phyloP scores from a whole-genome alignment of 2,113 vertebrate genomes.

The Labeo rohita region DNA sequence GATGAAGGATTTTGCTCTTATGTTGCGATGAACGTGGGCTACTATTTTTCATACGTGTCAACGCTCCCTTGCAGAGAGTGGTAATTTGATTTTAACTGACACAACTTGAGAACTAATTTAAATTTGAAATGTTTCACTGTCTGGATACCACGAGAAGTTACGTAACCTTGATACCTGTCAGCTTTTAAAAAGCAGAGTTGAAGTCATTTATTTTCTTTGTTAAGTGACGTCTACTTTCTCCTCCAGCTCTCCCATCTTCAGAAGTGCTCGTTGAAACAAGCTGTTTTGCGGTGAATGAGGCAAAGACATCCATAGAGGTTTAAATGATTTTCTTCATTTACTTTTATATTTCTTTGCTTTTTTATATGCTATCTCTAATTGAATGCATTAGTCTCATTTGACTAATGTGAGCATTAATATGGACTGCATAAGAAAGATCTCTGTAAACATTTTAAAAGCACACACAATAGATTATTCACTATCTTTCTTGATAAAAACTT shows the following conservation, averaged over 20 bases:
- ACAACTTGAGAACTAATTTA: not conserved
- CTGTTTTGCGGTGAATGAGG: not conserved
- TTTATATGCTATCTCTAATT: not conserved
- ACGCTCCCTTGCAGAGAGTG: not conserved
- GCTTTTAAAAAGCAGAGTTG: not conserved
- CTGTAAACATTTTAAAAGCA: not conserved
- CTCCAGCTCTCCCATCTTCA: not conserved
- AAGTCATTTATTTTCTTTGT: not conserved
- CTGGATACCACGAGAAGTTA: not conserved
- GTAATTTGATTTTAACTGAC: not conserved
- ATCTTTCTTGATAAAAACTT: not conserved
- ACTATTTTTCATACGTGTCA: not conserved
- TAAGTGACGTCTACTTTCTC: not conserved
- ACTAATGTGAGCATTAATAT: not conserved
- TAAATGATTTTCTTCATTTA: not conserved
- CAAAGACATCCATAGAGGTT: not conserved
- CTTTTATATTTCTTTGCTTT: not conserved
- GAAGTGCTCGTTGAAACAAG: constrained; percentile 8
- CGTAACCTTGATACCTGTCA: not conserved
- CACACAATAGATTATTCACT: not conserved
- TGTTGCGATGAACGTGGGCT: not conserved
- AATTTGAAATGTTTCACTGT: not conserved
- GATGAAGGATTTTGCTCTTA: not conserved
- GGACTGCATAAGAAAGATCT: not conserved
- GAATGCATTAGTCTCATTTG: not conserved